These are phyloP conservation scores for Pteromalus puparum DNA, from an alignment of 1,140 invertebrate genomes.

Conservation along the genomic window DNA sequence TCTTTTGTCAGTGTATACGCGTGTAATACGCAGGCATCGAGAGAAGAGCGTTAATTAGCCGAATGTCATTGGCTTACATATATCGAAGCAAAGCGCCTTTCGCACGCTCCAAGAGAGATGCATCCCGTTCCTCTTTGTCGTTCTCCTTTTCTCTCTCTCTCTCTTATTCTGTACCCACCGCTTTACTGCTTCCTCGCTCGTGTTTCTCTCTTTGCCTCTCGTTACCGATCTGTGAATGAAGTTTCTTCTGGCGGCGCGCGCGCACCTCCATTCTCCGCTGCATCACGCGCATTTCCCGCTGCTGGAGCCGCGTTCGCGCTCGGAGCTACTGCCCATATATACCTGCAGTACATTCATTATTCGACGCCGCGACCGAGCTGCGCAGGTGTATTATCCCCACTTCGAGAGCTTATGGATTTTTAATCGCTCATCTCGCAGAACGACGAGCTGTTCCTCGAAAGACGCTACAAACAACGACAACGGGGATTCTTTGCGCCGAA, in stretches of 20 bases:
- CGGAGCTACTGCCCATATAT: neutral
- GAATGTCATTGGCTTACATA: neutral
- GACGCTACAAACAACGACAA: neutral
- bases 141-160: slow-evolving; percentile 25
- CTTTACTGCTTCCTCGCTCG: neutral
- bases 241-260: neutral
- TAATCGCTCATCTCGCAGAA: neutral
- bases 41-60: neutral
- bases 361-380: neutral
- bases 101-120: neutral
- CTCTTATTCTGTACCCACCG: no score
- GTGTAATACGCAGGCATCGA: neutral
- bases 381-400: slow-evolving; percentile 10
- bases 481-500: neutral
- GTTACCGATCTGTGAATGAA: slow-evolving; percentile 38
- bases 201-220: slow-evolving; percentile 19
- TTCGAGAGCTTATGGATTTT: neutral
- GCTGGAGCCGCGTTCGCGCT: slow-evolving; percentile 1
- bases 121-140: slow-evolving; percentile 7
- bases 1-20: no score
- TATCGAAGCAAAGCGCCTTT: neutral
- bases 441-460: neutral
- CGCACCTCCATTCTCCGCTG: neutral
- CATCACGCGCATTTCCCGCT: neutral
- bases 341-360: slow-evolving; percentile 24